A percentile compares a stretch with the other conserved stretches of the same genome.
Conservation (phyloP, 2,113 vertebrate genomes). For the Xenopus borealis region DNA sequence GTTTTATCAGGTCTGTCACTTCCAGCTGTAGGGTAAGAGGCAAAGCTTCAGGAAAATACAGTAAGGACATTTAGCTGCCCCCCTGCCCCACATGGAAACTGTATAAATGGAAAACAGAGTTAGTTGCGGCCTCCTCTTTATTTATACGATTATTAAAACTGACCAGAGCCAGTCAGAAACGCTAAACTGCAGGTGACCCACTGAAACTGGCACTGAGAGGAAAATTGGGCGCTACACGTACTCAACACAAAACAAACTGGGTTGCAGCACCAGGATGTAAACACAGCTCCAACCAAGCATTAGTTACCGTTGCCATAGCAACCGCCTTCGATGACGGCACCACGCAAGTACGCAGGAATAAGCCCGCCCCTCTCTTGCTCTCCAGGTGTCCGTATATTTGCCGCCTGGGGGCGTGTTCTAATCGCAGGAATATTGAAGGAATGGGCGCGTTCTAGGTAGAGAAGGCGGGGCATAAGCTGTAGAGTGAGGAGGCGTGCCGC, state of each 20-base stretch:
- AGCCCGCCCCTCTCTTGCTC: not conserved
- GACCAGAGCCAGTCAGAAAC: no score
- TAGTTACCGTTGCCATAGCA: constrained; percentile 27
- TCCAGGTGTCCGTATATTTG: constrained; percentile 30
- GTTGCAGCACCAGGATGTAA: not conserved
- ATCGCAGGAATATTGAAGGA: not conserved
- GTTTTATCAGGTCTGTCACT: no score
- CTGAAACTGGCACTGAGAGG: no score
- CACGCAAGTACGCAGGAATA: not conserved
- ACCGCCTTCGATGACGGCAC: constrained; percentile 3
- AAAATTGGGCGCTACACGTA: not conserved
- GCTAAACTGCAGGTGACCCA: no score
- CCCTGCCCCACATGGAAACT: no score
- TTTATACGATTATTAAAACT: no score
- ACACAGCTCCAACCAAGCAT: not conserved
- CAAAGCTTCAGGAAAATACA: no score
- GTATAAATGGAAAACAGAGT: no score
- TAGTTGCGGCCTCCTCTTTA: no score
- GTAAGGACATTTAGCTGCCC: no score
- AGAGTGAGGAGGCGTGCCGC: not conserved
- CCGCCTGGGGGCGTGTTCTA: not conserved
- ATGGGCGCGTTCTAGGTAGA: not conserved
- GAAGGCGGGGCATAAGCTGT: not conserved
- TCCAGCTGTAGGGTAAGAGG: no score
- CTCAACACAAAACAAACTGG: no score